Conservation (phyloP, 30 jellyfish, hydroid and myxozoan species). For the Rhopilema esculentum region DNA sequence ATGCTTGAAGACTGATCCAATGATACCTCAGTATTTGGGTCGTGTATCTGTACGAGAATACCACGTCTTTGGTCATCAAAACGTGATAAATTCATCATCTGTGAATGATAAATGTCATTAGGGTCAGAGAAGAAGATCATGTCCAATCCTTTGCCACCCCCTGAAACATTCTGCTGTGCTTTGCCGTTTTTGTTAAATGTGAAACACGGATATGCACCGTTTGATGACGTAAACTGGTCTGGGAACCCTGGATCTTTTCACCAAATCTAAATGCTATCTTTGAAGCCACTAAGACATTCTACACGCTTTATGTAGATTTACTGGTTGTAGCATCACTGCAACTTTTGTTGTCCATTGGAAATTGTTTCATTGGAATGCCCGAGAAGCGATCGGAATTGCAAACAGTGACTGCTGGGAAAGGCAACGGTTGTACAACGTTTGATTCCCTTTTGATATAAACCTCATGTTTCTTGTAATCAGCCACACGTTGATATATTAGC, state of each 20-base stretch:
- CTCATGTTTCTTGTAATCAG: constrained; percentile 15
- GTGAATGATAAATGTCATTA: neutral
- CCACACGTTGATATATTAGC: constrained; percentile 1
- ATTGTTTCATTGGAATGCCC: neutral
- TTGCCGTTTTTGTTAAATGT: constrained; percentile 45
- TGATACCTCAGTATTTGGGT: constrained; percentile 22
- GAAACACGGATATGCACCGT: constrained; percentile 15
- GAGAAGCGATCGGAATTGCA: constrained; percentile 43
- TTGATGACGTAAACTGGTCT: neutral
- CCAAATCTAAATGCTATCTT: constrained; percentile 38
- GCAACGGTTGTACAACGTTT: constrained; percentile 31
- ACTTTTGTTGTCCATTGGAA: constrained; percentile 3
- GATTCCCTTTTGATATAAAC: constrained; percentile 30
- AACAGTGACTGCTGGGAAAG: constrained; percentile 44
- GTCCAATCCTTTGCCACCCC: constrained; percentile 36
- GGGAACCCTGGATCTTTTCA: constrained; percentile 23
- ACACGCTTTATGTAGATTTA: constrained; percentile 20
- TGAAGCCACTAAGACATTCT: constrained; percentile 42
- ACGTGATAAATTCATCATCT: constrained; percentile 4
- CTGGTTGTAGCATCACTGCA: neutral
- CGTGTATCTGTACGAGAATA: constrained; percentile 20
- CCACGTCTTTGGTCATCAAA: constrained; percentile 45
- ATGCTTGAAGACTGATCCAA: constrained; percentile 14
- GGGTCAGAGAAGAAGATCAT: constrained; percentile 45
- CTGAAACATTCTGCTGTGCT: constrained; percentile 3